Evolutionary conservation across 1,140 invertebrate genomes (phyloP).

Genomic region (Tetramorium parvispinum): DNA sequence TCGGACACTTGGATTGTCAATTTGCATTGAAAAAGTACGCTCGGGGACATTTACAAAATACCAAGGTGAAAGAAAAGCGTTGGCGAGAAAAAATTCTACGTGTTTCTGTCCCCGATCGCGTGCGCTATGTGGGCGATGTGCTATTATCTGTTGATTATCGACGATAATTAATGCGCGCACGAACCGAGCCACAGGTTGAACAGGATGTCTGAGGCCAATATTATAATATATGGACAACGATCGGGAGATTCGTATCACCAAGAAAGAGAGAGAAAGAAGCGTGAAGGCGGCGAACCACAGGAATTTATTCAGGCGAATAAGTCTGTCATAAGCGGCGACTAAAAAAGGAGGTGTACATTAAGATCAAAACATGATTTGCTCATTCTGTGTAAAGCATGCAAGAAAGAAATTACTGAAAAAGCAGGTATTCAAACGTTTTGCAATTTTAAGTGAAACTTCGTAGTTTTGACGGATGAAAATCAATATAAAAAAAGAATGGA

Average conservation of each 20-base stretch:
- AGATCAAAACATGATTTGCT: background rate
- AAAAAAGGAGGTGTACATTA: slow-evolving; percentile 21
- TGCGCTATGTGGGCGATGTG: slow-evolving; percentile 54
- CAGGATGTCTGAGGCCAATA: slow-evolving; percentile 54
- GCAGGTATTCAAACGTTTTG: background rate
- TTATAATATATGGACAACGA: slow-evolving; percentile 64
- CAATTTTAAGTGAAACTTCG: background rate
- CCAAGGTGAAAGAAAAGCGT: slow-evolving; percentile 33
- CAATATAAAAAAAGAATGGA: background rate
- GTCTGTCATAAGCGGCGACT: slow-evolving; percentile 6
- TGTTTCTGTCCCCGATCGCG: slow-evolving; percentile 42
- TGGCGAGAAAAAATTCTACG: slow-evolving; percentile 18
- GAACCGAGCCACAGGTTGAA: slow-evolving; percentile 48
- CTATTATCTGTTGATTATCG: slow-evolving; percentile 56
- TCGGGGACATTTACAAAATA: slow-evolving; percentile 18
- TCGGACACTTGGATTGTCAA: background rate
- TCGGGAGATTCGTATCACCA: slow-evolving; percentile 47
- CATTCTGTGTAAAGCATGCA: background rate
- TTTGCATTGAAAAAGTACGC: slow-evolving; percentile 18
- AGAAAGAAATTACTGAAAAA: background rate
- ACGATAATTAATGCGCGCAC: slow-evolving; percentile 61
- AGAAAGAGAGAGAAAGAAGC: slow-evolving; percentile 12
- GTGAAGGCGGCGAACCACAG: slow-evolving; percentile 54
- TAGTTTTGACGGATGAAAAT: background rate
- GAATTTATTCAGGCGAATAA: slow-evolving; percentile 7